phyloP scores from a whole-genome alignment of 2,797 vertebrate species.

The Smutsia gigantea region DNA sequence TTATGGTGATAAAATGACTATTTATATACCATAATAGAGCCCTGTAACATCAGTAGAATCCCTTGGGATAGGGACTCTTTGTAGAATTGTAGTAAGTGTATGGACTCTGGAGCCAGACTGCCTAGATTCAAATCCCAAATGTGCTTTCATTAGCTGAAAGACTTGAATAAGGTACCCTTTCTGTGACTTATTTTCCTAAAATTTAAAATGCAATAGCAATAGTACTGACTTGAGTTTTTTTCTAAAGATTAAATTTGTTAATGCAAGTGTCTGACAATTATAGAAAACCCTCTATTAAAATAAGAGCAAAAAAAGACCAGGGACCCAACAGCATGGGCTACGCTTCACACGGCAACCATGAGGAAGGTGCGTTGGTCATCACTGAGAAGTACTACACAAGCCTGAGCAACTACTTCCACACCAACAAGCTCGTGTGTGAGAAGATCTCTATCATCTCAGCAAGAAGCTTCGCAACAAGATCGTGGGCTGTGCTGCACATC shows the following conservation, averaged over 20 bases:
- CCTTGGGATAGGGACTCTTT: neutral
- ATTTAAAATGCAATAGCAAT: conserved; percentile 5
- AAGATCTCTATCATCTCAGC: no score
- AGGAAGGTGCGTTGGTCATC: no score
- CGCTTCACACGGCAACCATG: no score
- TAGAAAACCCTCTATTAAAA: neutral
- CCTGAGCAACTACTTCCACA: no score
- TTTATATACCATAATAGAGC: neutral
- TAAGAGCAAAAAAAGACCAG: neutral
- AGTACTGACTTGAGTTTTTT: neutral
- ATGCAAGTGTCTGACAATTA: neutral
- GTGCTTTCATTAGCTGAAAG: neutral
- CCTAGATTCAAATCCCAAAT: neutral
- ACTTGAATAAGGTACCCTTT: neutral
- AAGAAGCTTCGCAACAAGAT: no score
- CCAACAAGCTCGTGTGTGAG: no score
- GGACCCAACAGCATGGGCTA: no score
- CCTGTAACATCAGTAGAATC: neutral
- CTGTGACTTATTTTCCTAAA: neutral
- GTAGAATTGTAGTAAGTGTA: neutral
- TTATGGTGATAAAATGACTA: neutral
- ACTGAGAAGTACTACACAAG: no score
- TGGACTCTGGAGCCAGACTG: neutral
- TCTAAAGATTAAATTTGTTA: neutral
- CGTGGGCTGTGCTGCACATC: no score